phyloP scores from a whole-genome alignment of 2,888 invertebrate genomes.

The Ophraella communa region DNA sequence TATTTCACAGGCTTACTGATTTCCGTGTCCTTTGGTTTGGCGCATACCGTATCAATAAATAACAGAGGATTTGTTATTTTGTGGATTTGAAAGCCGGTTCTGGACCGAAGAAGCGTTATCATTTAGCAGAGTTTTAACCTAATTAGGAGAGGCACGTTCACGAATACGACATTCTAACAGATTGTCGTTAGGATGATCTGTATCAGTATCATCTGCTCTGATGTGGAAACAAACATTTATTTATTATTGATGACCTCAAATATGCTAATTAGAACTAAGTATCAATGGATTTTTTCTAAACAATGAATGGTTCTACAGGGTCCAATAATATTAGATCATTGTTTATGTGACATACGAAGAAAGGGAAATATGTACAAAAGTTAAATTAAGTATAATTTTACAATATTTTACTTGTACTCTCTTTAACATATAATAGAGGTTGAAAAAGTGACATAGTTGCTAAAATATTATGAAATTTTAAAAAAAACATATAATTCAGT shows the following conservation, averaged over 20 bases:
- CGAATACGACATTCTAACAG: slow-evolving; percentile 48
- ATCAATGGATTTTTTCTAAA: background rate
- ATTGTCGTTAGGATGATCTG: slow-evolving; percentile 37
- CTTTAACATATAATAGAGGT: too few relatives aligned
- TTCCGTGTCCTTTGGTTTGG: too few relatives aligned
- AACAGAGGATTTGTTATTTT: background rate
- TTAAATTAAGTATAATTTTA: too few relatives aligned
- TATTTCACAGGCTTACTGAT: too few relatives aligned
- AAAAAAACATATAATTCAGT: too few relatives aligned
- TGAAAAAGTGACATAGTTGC: too few relatives aligned
- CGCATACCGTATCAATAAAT: too few relatives aligned
- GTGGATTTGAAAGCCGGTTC: background rate
- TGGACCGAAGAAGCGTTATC: background rate
- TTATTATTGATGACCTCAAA: background rate
- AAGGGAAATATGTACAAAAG: too few relatives aligned
- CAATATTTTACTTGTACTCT: too few relatives aligned
- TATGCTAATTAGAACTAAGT: background rate
- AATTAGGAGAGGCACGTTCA: slow-evolving; percentile 49
- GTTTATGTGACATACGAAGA: background rate
- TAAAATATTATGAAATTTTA: too few relatives aligned
- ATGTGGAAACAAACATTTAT: slow-evolving; percentile 1
- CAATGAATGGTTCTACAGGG: background rate
- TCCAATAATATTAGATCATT: background rate
- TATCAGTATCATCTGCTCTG: slow-evolving; percentile 2
- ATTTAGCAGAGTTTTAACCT: slow-evolving; percentile 33